phyloP scores from a whole-genome alignment of 2,113 vertebrate genomes.

The Thymallus thymallus region DNA sequence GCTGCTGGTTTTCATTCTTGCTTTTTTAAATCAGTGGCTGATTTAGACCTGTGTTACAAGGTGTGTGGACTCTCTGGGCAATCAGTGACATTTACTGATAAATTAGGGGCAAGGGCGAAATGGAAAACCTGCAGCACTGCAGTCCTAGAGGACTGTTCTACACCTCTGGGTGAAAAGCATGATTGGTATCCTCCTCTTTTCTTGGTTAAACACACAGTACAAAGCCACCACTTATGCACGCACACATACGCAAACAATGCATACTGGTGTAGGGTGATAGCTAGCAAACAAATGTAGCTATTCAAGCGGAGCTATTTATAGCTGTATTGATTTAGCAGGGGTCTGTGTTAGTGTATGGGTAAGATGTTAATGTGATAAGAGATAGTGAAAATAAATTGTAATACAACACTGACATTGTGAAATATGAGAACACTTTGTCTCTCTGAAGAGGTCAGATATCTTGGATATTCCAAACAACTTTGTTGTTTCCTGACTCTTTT shows the following conservation, averaged over 20 bases:
- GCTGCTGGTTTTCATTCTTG: not conserved
- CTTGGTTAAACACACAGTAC: not conserved
- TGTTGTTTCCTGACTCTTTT: not conserved
- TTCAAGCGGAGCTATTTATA: slow-evolving; percentile 12
- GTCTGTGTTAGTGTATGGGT: not conserved
- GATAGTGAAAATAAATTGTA: not conserved
- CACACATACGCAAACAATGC: not conserved
- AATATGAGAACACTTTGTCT: not conserved
- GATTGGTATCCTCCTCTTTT: not conserved
- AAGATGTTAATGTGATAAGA: not conserved
- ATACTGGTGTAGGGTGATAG: slow-evolving; percentile 13
- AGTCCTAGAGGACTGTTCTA: not conserved
- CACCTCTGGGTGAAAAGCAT: not conserved
- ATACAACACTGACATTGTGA: not conserved
- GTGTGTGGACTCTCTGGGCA: not conserved
- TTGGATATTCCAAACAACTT: not conserved
- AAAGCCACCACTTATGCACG: not conserved
- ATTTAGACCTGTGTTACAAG: not conserved
- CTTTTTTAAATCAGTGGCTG: not conserved
- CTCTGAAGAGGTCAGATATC: not conserved
- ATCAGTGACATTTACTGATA: not conserved
- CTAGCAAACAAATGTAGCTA: slow-evolving; percentile 1
- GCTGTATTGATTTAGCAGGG: slow-evolving; percentile 7
- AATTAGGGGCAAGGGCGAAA: not conserved
- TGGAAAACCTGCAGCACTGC: not conserved